These are phyloP conservation scores for Brachirus orientalis DNA, from an alignment of 2,113 vertebrate genomes.

Conservation along the genomic window DNA sequence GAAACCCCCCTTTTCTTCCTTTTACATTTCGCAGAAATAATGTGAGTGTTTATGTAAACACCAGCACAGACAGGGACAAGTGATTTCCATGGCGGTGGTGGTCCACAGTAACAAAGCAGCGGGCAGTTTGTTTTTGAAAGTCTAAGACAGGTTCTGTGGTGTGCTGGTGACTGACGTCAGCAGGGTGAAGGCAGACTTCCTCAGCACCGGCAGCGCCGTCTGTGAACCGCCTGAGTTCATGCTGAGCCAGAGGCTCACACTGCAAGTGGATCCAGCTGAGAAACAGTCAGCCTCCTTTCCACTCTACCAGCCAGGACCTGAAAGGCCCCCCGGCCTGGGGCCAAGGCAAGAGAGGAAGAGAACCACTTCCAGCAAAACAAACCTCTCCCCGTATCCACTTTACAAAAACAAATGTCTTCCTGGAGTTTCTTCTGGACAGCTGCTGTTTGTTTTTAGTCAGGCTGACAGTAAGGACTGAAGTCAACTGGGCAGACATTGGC, in stretches of 20 bases:
- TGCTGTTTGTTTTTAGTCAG: conserved; percentile 71
- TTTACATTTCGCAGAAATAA: conserved; percentile 50
- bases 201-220: conserved; percentile 17
- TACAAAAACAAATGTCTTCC: conserved; percentile 73
- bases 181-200: conserved; percentile 24
- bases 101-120: conserved; percentile 55
- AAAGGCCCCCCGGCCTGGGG: conserved; percentile 38
- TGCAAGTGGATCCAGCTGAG: conserved; percentile 48
- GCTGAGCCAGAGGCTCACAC: conserved; percentile 23
- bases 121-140: conserved; percentile 64
- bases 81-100: conserved; percentile 71
- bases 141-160: conserved; percentile 56
- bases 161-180: conserved; percentile 71
- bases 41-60: conserved; percentile 70
- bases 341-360: conserved; percentile 66
- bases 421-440: conserved; percentile 68
- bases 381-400: conserved; percentile 69
- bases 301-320: conserved; percentile 32
- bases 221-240: conserved; percentile 34
- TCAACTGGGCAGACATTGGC: conserved; percentile 31
- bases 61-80: conserved; percentile 30
- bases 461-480: conserved; percentile 58
- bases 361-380: conserved; percentile 78
- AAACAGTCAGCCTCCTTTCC: conserved; percentile 33
- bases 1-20: conserved; percentile 19